These are phyloP conservation scores for Trachelus iudaicus DNA, from an alignment of 2,888 invertebrate genomes.

Conservation along the genomic window DNA sequence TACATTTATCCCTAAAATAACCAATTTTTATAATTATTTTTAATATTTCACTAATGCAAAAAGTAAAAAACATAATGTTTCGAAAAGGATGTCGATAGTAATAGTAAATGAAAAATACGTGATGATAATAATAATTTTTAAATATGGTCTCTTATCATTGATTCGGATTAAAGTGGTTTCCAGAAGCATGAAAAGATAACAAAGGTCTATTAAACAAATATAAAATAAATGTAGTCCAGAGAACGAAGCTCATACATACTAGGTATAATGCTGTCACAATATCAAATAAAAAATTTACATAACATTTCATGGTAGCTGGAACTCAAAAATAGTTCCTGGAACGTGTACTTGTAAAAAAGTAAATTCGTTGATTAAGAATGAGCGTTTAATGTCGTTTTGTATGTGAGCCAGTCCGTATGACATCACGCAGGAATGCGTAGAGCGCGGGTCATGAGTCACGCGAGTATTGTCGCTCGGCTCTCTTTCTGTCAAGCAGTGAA, in stretches of 20 bases:
- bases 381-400: constrained; percentile 27
- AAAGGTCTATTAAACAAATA: no score
- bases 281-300: neutral
- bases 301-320: neutral
- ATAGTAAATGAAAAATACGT: no score
- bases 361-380: constrained; percentile 7
- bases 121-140: no score
- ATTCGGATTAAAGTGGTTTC: neutral
- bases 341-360: neutral
- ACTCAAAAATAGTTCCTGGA: neutral
- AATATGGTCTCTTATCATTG: neutral
- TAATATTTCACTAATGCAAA: no score
- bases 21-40: no score
- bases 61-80: no score
- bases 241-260: neutral
- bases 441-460: constrained; percentile 54
- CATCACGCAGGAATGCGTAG: constrained; percentile 60
- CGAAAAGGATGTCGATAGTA: no score
- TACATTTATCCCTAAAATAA: no score
- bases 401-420: constrained; percentile 40
- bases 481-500: neutral
- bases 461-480: constrained; percentile 15
- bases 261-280: neutral
- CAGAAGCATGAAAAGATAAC: neutral
- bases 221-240: neutral